Percentiles rank a stretch among this genome's conserved stretches.
Conservation (phyloP, 2,888 invertebrate species). For the Orchestes rusci region DNA sequence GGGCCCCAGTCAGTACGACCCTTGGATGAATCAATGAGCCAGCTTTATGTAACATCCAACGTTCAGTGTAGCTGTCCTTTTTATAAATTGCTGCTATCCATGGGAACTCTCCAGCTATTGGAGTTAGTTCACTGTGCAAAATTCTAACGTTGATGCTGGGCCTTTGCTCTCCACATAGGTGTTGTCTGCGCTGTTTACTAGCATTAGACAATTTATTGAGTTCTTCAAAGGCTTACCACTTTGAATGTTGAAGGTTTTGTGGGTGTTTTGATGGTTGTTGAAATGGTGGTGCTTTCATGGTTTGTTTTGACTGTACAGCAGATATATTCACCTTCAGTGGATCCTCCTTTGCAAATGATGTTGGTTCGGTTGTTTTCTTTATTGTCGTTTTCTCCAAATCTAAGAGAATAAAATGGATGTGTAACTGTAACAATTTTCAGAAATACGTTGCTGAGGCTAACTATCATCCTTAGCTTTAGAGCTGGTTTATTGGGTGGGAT, state of each 20-base stretch:
- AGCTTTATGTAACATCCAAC: slow-evolving; percentile 25
- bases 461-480: no score
- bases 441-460: no score
- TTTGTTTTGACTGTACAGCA: slow-evolving; percentile 18
- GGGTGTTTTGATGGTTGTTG: neutral
- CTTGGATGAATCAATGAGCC: slow-evolving; percentile 31
- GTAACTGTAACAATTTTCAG: no score
- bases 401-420: slow-evolving; percentile 1
- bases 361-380: neutral
- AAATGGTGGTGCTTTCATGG: slow-evolving; percentile 1
- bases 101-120: slow-evolving; percentile 30
- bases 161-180: slow-evolving; percentile 23
- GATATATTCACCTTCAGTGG: slow-evolving; percentile 7
- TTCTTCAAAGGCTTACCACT: neutral
- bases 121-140: slow-evolving; percentile 19
- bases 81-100: slow-evolving; percentile 30
- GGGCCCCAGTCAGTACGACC: slow-evolving; percentile 30
- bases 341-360: slow-evolving; percentile 10
- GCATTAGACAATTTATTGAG: neutral
- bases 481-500: no score
- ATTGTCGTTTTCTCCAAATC: neutral
- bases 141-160: slow-evolving; percentile 26
- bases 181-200: neutral
- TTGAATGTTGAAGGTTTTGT: neutral
- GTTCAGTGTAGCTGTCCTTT: slow-evolving; percentile 8